phyloP scores from a whole-genome alignment of 2,888 invertebrate genomes.

The Coremacera marginata region DNA sequence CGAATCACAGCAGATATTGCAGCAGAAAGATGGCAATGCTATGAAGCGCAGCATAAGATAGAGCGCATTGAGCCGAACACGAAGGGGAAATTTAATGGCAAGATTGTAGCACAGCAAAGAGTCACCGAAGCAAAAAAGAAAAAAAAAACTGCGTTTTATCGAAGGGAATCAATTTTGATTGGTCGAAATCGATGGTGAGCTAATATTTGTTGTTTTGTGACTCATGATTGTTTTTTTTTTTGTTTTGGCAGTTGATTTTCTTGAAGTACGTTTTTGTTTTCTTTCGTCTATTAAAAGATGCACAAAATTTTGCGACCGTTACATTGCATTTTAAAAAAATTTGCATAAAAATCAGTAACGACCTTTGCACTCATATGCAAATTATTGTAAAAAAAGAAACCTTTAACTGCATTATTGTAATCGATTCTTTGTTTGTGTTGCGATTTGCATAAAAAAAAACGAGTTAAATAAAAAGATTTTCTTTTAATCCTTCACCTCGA shows the following conservation, averaged over 20 bases:
- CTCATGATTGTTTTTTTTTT: too few species aligned
- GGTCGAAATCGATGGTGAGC: conserved; percentile 5
- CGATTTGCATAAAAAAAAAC: conserved; percentile 15
- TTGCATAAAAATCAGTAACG: conserved; percentile 19
- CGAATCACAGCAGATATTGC: background rate
- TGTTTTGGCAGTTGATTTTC: background rate
- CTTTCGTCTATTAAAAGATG: background rate
- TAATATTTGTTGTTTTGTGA: background rate
- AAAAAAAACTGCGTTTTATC: conserved; percentile 18
- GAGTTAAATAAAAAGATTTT: too few species aligned
- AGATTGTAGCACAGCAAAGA: background rate
- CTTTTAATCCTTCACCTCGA: background rate
- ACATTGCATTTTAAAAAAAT: background rate
- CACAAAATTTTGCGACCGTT: conserved; percentile 10
- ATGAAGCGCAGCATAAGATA: background rate
- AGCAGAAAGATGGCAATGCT: background rate
- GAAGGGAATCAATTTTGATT: conserved; percentile 33
- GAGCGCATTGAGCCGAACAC: background rate
- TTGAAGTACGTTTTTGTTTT: background rate
- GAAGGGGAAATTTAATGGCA: background rate
- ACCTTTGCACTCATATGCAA: conserved; percentile 14
- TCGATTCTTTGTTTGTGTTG: background rate
- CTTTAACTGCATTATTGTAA: background rate
- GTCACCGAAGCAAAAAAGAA: background rate
- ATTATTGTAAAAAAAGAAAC: background rate